Evolutionary conservation across 2,888 invertebrate genomes (phyloP).

Genomic region (Suillia variegata): DNA sequence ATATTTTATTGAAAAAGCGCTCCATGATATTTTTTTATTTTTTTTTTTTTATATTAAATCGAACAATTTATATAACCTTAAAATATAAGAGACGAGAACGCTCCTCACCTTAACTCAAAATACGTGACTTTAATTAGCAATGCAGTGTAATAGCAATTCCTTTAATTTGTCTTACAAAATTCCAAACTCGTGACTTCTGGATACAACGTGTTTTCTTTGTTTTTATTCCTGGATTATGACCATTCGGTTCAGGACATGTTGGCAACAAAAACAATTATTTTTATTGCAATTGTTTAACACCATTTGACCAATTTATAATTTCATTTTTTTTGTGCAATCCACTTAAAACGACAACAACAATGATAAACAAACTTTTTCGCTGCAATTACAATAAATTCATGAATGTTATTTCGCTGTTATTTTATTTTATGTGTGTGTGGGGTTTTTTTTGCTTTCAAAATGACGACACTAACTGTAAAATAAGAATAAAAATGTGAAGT

Average conservation of each 20-base stretch:
- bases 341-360: slow-evolving; percentile 10
- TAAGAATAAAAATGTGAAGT: slow-evolving; percentile 30
- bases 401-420: slow-evolving; percentile 12
- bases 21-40: too few relatives aligned
- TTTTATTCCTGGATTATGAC: neutral
- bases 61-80: too few relatives aligned
- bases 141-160: too few relatives aligned
- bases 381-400: neutral
- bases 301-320: neutral
- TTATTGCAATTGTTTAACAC: neutral
- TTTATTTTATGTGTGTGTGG: slow-evolving; percentile 24
- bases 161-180: too few relatives aligned
- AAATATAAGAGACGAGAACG: too few relatives aligned
- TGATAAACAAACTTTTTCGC: neutral
- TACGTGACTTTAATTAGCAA: too few relatives aligned
- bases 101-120: too few relatives aligned
- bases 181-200: too few relatives aligned
- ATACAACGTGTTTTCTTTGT: too few relatives aligned
- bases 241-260: neutral
- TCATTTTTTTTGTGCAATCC: neutral
- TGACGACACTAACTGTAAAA: slow-evolving; percentile 19
- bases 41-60: too few relatives aligned
- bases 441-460: slow-evolving; percentile 23
- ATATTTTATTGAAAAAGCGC: too few relatives aligned
- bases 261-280: neutral